Percentiles rank a stretch among this genome's conserved stretches.
Evolutionary conservation across 2,113 vertebrate species (phyloP).

Genomic region (Scopus umbretta): DNA sequence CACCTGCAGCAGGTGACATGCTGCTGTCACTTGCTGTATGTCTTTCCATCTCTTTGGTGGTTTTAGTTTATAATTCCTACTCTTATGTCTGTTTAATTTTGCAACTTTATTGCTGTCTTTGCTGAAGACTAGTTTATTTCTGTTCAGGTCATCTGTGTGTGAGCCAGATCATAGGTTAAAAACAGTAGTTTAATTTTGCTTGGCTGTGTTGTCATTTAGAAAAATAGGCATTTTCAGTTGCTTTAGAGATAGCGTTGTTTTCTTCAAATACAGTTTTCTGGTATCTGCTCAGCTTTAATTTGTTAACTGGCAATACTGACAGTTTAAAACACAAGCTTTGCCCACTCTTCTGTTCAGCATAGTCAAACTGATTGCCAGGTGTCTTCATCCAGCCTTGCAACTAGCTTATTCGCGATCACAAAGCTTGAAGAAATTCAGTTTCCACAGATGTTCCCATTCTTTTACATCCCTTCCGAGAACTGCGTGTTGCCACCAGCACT

Average conservation of each 20-base stretch:
- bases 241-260: not conserved
- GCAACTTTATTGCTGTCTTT: not conserved
- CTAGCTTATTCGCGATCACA: not conserved
- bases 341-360: not conserved
- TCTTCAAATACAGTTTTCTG: not conserved
- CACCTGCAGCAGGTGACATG: not conserved
- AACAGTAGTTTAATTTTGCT: not conserved
- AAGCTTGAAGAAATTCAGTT: not conserved
- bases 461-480: not conserved
- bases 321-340: not conserved
- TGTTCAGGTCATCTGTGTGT: not conserved
- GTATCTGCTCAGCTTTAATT: not conserved
- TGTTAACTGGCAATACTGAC: not conserved
- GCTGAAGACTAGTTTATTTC: not conserved
- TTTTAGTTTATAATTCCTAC: not conserved
- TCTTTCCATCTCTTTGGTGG: not conserved
- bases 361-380: not conserved
- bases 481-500: not conserved
- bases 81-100: not conserved
- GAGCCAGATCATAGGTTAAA: not conserved
- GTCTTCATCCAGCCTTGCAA: not conserved
- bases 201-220: not conserved
- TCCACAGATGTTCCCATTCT: not conserved
- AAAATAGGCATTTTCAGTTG: not conserved
- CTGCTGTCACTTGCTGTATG: not conserved